Base-by-base conservation (phyloP, 2,888 invertebrate species). In the Hydropsyche betteni region DNA sequence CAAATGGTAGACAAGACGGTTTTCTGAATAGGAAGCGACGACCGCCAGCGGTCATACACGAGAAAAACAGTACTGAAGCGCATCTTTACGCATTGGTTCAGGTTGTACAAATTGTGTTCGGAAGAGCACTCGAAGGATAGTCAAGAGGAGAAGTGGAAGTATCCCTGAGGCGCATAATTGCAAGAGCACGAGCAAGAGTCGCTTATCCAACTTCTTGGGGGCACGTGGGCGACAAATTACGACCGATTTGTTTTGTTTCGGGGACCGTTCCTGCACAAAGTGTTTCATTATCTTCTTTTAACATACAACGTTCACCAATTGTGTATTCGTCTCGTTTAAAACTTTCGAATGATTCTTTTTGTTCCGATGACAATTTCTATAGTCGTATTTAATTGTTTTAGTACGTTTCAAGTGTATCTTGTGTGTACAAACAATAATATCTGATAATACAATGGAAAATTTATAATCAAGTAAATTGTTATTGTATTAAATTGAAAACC, bases 151-250 rank as follows among this genome's bases (percentile, higher is more conserved):
- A 6, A 44, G 6, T 10, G 44, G 6, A 6, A 6, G 10, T 10
- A 44, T 44, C 44, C 44, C 44, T 44, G 7, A 6, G 44, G 44
- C 7, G 44, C 44, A 44, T 44, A 6, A 44, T 44, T 8, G 6
- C 10, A 44, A 44, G 7, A 6, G 44, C 44, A 44, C 10, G 7
- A 44, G 44, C 44, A 44, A 44, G 58, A 58, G 58, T 58, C 58
- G 58, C 58, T n/a, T 58, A 24, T 58, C 58, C 58, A 16, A 58
- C 24, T 58, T 53, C n/a, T 53, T 53, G 5, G 53, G 33, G 61
- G 24, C 61, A 61, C 64, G 64, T 64, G 64, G 64, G 64, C 64
- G 64, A 64, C 64, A 64, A 64, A 64, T 64, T 64, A 64, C 36
- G 64, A n/a, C 36, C 64, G 64, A 64, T 36, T 64, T 34, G 58